A percentile compares a stretch with the other conserved stretches of the same genome.
phyloP scores from a whole-genome alignment of 2,113 vertebrate species.

The Arizona elegans region DNA sequence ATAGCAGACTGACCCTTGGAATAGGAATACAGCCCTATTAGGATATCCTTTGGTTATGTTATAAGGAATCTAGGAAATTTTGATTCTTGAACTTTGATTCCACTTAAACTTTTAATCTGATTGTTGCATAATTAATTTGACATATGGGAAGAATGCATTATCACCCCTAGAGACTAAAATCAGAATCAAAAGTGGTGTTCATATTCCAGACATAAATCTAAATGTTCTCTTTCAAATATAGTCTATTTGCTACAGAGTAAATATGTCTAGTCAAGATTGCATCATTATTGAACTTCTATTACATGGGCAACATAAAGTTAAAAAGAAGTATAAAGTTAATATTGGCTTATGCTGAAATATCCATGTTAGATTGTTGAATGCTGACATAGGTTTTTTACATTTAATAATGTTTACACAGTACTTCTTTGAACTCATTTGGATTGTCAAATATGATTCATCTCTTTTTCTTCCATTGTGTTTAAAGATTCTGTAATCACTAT shows the following conservation, averaged over 20 bases:
- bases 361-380: conserved; percentile 65
- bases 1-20: not conserved
- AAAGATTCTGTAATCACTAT: conserved; percentile 47
- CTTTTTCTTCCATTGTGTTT: conserved; percentile 47
- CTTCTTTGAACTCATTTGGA: conserved; percentile 69
- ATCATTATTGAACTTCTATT: too few species aligned
- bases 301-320: conserved; percentile 72
- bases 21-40: not conserved
- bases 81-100: too few species aligned
- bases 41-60: not conserved
- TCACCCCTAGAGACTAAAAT: not conserved
- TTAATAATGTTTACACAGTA: conserved; percentile 78
- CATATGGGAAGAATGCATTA: not conserved
- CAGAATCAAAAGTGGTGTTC: not conserved
- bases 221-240: conserved; percentile 57
- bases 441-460: conserved; percentile 69
- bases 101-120: not conserved
- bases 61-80: not conserved
- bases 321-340: conserved; percentile 70
- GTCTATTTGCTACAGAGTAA: conserved; percentile 64
- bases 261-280: too few species aligned
- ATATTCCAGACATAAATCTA: not conserved
- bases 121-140: too few species aligned
- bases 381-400: conserved; percentile 73
- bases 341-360: conserved; percentile 65